phyloP scores from a whole-genome alignment of 2,797 vertebrate species.

The Cuniculus paca region DNA sequence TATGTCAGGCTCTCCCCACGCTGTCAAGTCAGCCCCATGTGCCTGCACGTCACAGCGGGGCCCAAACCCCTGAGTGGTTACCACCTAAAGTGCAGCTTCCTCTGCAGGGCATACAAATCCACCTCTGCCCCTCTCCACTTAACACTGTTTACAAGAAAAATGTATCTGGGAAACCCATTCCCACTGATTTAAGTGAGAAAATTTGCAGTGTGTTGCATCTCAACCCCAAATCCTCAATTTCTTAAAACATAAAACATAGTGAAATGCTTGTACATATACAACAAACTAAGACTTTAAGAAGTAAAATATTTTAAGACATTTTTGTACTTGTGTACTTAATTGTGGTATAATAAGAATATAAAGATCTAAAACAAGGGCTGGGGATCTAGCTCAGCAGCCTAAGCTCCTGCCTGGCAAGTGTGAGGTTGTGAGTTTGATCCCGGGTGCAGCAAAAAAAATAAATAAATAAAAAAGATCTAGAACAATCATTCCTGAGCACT shows the following conservation, averaged over 20 bases:
- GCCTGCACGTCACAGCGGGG: neutral
- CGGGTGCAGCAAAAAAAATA: too few relatives aligned
- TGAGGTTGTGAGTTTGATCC: too few relatives aligned
- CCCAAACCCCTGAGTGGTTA: neutral
- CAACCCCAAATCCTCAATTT: slow-evolving; percentile 6
- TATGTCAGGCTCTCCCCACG: neutral
- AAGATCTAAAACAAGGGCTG: neutral
- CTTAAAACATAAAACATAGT: neutral
- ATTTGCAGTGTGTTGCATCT: neutral
- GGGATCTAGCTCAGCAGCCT: too few relatives aligned
- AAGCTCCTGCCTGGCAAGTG: too few relatives aligned
- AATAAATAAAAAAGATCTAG: neutral
- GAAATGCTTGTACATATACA: neutral
- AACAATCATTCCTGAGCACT: neutral
- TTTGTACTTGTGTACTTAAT: neutral
- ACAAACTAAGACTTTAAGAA: neutral
- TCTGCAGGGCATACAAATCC: neutral
- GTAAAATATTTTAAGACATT: neutral
- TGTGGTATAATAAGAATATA: neutral
- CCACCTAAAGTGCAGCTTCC: neutral
- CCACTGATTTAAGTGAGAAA: neutral
- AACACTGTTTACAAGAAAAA: neutral
- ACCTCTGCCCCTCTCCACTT: neutral
- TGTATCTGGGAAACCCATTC: neutral
- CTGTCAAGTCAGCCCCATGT: neutral